A percentile compares a stretch with the other conserved stretches of the same genome.
phyloP scores from a whole-genome alignment of 2,113 vertebrate genomes.

The Istiophorus platypterus region DNA sequence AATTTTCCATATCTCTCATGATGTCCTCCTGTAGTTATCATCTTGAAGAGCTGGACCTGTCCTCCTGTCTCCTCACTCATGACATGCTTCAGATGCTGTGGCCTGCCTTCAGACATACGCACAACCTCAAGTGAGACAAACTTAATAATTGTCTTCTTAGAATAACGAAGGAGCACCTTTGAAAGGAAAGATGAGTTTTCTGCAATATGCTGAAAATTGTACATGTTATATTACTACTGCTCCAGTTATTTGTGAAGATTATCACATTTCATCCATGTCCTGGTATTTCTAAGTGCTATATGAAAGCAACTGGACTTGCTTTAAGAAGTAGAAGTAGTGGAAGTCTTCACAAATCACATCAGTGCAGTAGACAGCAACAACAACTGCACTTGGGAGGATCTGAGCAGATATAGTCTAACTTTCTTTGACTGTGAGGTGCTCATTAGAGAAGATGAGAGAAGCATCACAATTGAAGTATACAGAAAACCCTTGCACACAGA shows the following conservation, averaged over 20 bases:
- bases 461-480: too few species aligned
- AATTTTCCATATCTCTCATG: background rate
- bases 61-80: conserved; percentile 90
- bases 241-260: background rate
- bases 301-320: too few species aligned
- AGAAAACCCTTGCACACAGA: too few species aligned
- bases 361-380: too few species aligned
- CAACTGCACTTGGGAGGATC: too few species aligned
- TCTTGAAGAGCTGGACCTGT: conserved; percentile 90
- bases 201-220: background rate
- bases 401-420: too few species aligned
- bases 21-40: conserved; percentile 63
- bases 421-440: too few species aligned
- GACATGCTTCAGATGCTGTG: conserved; percentile 84
- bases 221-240: background rate
- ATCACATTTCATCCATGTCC: too few species aligned
- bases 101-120: conserved; percentile 89
- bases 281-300: too few species aligned
- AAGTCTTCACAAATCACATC: too few species aligned
- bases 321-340: too few species aligned
- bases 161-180: background rate
- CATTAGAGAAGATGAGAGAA: too few species aligned
- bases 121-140: conserved; percentile 89
- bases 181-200: background rate
- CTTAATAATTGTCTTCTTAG: background rate